Evolutionary conservation across 2,797 vertebrate genomes (phyloP), one percentile per base, ranked within the genome.

Genomic region (Ctenopoma kingsleyae): DNA sequence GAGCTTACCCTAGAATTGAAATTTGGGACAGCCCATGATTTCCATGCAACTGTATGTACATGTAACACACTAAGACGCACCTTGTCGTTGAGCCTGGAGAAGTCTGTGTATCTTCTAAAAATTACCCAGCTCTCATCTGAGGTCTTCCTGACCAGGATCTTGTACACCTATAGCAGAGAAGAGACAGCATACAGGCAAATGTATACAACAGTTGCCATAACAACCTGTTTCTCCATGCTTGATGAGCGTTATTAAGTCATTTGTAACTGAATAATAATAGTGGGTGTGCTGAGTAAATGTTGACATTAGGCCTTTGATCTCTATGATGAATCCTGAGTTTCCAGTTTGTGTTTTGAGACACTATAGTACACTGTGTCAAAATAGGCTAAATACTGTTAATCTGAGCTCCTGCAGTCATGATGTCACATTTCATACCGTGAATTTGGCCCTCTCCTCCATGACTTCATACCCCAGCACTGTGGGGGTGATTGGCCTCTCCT

Each of bases 401-500:
- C 6, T 38, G 36, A n/a, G 8, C 7, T 67, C 19, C 44, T 0
- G 20, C 5, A 43, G 12, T 19, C 13, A 27, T 38, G 25, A 40
- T 30, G 10, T 23, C 27, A 58, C 11, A 3, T 62, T 60, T 75
- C 51, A 5, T 95, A 99, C 98, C 71, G 98, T 99, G 85, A 99
- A 99, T 90, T 99, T 99, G 49, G 97, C 97, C 71, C 97, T 95
- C 90, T 99, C 97, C 84, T 99, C 98, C 97, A 99, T 99, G 86
- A 99, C 97, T 73, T 99, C 97, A 70, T 99, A 98, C 17, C 98
- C 98, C 67, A 99, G 80, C 71, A 99, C 91, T 6, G 90, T 93
- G 1, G 92, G 92, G 13, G 92, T 91, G 62, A 91, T 83, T 0
- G 92, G 92, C 53, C 92, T 88, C 32, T 90, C 89, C 22, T 88